These are phyloP conservation scores for Tichodroma muraria DNA, from an alignment of 2,113 vertebrate genomes.

Conservation along the genomic window DNA sequence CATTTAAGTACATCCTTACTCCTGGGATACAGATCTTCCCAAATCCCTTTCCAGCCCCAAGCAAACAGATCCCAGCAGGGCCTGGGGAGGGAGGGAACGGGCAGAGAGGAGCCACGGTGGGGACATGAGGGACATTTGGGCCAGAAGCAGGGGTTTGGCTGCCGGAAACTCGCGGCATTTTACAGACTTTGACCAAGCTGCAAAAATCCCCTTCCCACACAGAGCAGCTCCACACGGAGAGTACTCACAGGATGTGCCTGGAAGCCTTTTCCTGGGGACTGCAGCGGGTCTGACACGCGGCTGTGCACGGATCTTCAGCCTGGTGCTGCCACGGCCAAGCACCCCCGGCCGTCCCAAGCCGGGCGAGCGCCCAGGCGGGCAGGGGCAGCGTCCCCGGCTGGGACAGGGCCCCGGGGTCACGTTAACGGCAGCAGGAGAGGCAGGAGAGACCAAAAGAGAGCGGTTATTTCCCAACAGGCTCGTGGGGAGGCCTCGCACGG, in stretches of 20 bases:
- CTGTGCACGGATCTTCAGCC: neutral
- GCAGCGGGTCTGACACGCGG: accelerated
- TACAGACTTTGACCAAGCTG: accelerated
- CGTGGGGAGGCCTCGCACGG: accelerated
- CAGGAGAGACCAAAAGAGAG: neutral
- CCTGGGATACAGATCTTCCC: neutral
- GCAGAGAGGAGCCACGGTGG: neutral
- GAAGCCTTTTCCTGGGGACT: neutral
- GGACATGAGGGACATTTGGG: accelerated
- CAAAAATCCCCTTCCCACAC: accelerated
- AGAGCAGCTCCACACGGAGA: accelerated
- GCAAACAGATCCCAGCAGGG: neutral
- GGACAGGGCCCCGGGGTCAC: neutral
- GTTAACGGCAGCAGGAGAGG: neutral
- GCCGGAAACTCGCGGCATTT: accelerated
- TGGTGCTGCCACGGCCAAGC: accelerated
- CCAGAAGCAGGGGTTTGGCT: neutral
- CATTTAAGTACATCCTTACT: neutral
- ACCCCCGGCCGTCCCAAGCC: accelerated
- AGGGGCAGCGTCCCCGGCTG: neutral
- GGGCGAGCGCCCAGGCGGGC: accelerated
- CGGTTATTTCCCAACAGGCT: neutral
- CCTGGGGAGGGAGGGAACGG: neutral
- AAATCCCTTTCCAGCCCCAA: neutral
- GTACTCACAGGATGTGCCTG: neutral